phyloP scores from a whole-genome alignment of 2,797 vertebrate species.

The Sebastes vulpes region DNA sequence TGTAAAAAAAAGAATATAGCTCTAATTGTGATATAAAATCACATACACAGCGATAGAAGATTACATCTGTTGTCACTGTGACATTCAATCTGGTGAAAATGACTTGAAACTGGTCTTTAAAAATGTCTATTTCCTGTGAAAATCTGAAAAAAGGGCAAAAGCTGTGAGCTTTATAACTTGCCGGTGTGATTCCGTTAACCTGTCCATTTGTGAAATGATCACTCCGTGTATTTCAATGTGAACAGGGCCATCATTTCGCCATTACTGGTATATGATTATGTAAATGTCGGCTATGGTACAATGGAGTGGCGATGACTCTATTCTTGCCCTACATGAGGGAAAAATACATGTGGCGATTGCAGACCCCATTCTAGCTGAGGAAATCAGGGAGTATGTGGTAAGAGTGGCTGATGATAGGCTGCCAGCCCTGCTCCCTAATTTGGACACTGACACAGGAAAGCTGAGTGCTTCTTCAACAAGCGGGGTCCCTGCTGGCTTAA shows the following conservation, averaged over 20 bases:
- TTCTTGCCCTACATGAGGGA: slow-evolving; percentile 42
- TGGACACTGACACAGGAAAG: slow-evolving; percentile 70
- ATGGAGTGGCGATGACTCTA: slow-evolving; percentile 14
- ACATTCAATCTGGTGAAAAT: background rate
- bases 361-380: slow-evolving; percentile 34
- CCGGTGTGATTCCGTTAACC: background rate
- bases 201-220: background rate
- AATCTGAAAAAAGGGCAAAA: background rate
- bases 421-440: slow-evolving; percentile 71
- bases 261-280: slow-evolving; percentile 45
- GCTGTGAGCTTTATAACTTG: background rate
- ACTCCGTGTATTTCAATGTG: background rate
- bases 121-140: background rate
- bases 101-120: background rate
- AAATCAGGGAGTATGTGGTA: slow-evolving; percentile 51
- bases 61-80: background rate
- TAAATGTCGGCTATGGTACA: slow-evolving; percentile 33
- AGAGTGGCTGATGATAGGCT: slow-evolving; percentile 75
- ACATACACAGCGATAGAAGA: background rate
- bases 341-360: slow-evolving; percentile 50
- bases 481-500: slow-evolving; percentile 65
- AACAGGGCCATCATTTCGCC: slow-evolving; percentile 27
- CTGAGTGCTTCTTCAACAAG: slow-evolving; percentile 65
- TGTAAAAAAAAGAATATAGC: background rate
- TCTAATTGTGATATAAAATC: background rate